A percentile compares a stretch with the other conserved stretches of the same genome.
Evolutionary conservation across 2,113 vertebrate genomes (phyloP).

Genomic region (Alligator sinensis): DNA sequence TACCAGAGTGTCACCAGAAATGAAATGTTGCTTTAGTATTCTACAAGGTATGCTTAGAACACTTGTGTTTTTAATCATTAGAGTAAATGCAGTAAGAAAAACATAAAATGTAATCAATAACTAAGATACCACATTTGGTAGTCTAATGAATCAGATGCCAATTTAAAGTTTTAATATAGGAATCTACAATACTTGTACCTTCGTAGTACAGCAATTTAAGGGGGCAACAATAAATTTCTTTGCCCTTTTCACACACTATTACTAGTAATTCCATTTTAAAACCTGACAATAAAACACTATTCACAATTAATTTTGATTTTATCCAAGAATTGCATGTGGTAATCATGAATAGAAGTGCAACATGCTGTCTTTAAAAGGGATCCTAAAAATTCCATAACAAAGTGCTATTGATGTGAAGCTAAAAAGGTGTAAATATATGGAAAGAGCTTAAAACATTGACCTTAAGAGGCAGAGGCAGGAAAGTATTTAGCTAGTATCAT

Average conservation of each 20-base stretch:
- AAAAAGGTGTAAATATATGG: neutral
- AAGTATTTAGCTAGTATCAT: too few species aligned
- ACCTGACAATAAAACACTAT: constrained; percentile 11
- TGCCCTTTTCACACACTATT: constrained; percentile 36
- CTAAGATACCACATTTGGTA: neutral
- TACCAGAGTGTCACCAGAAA: constrained; percentile 41
- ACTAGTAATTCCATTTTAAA: constrained; percentile 52
- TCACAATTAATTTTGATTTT: neutral
- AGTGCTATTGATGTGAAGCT: neutral
- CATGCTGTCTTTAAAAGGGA: neutral
- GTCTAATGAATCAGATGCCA: neutral
- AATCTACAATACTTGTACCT: neutral
- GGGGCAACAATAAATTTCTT: constrained; percentile 47
- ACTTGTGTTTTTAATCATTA: constrained; percentile 53
- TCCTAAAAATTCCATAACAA: neutral
- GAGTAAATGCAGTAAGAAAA: constrained; percentile 36
- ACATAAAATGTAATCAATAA: neutral
- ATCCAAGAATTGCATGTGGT: neutral
- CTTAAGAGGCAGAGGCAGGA: too few species aligned
- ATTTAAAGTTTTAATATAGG: neutral
- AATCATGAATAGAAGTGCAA: neutral
- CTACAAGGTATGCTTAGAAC: constrained; percentile 25
- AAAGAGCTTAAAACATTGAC: neutral
- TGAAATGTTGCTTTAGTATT: constrained; percentile 21
- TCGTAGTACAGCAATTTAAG: constrained; percentile 1